Conservation (phyloP, 2,888 invertebrate species). For the Luperina testacea region DNA sequence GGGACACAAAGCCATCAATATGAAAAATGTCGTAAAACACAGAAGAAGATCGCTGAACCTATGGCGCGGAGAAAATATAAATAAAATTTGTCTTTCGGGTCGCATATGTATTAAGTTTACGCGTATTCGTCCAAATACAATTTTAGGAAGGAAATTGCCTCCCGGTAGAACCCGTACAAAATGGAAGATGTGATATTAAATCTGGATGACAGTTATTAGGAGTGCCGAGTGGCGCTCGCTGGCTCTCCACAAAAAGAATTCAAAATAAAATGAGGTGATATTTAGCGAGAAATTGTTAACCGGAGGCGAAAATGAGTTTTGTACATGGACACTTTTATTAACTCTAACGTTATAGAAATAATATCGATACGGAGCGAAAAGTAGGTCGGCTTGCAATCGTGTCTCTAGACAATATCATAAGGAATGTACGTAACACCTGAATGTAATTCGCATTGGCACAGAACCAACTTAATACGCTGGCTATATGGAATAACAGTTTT, state of each 20-base stretch:
- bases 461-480: constrained; percentile 67
- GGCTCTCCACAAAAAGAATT: constrained; percentile 77
- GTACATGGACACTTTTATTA: constrained; percentile 56
- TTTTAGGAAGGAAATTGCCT: constrained; percentile 89
- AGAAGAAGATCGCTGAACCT: constrained; percentile 72
- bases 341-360: constrained; percentile 36
- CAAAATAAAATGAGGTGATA: constrained; percentile 77
- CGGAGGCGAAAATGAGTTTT: constrained; percentile 65
- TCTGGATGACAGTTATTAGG: constrained; percentile 89
- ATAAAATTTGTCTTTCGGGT: constrained; percentile 87
- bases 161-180: constrained; percentile 83
- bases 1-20: constrained; percentile 78
- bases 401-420: constrained; percentile 53
- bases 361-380: constrained; percentile 42
- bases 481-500: constrained; percentile 53
- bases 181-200: constrained; percentile 88
- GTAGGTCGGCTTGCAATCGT: constrained; percentile 52
- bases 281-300: constrained; percentile 78
- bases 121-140: constrained; percentile 87
- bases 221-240: constrained; percentile 77
- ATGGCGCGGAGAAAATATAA: constrained; percentile 78
- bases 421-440: constrained; percentile 63
- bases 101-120: constrained; percentile 87
- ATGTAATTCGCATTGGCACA: constrained; percentile 75
- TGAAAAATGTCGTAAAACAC: constrained; percentile 80